Conservation (phyloP, 53 echinoderm and acorn worm genomes). For the Mesocentrotus franciscanus region DNA sequence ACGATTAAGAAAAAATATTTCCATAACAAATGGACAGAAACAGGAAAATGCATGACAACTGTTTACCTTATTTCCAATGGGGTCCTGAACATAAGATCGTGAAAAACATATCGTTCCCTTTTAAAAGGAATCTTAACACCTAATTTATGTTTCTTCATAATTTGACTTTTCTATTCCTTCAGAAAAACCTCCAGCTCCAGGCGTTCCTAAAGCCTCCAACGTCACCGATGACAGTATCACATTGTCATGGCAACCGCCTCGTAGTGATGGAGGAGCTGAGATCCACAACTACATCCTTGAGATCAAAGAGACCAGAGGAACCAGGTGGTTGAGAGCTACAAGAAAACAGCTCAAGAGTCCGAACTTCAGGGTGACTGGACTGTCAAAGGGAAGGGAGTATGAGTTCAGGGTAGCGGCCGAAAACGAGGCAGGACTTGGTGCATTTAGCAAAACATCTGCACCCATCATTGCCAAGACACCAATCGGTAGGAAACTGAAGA, state of each 20-base stretch:
- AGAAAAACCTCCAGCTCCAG: constrained; percentile 97
- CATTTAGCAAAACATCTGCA: constrained; percentile 83
- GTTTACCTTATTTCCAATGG: too few relatives aligned
- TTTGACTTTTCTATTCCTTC: background rate
- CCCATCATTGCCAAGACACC: constrained; percentile 85
- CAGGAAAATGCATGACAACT: background rate
- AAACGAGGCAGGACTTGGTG: constrained; percentile 92
- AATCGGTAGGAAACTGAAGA: constrained; percentile 74
- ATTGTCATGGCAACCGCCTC: constrained; percentile 91
- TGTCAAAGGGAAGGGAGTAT: constrained; percentile 82
- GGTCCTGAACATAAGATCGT: too few relatives aligned
- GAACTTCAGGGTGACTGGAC: constrained; percentile 75
- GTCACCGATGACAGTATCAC: constrained; percentile 86
- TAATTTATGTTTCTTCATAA: too few relatives aligned
- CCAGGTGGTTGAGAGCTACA: constrained; percentile 94
- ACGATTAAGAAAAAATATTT: too few relatives aligned
- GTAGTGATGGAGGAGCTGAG: constrained; percentile 96
- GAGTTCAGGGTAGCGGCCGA: constrained; percentile 94
- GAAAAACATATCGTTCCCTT: too few relatives aligned
- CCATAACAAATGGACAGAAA: background rate
- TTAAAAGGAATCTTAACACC: too few relatives aligned
- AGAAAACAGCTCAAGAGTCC: constrained; percentile 83
- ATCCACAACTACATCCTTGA: constrained; percentile 91
- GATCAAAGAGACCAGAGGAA: constrained; percentile 93
- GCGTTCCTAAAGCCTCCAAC: constrained; percentile 83